Conservation (phyloP, 2,888 invertebrate genomes). For the Scaptomyza cyrtandrae region DNA sequence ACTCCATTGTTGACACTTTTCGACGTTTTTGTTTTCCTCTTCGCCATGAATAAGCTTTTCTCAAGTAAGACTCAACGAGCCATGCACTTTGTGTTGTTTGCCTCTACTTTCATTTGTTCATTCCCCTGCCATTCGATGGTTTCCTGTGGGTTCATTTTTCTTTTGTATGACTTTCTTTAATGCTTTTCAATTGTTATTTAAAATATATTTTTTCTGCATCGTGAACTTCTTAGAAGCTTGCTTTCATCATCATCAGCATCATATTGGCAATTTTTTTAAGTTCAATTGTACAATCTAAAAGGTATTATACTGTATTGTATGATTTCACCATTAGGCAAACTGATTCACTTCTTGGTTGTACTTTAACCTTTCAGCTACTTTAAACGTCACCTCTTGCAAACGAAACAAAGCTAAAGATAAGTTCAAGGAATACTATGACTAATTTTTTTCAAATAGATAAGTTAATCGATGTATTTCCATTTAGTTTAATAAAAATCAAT, state of each 20-base stretch:
- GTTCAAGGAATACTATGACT: background rate
- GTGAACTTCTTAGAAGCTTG: slow-evolving; percentile 5
- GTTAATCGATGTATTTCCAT: no score
- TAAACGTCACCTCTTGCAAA: background rate
- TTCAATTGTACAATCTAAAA: background rate
- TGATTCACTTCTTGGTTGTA: background rate
- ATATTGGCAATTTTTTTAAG: no score
- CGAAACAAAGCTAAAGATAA: background rate
- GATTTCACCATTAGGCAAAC: background rate
- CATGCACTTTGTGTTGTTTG: slow-evolving; percentile 15
- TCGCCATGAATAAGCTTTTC: slow-evolving; percentile 43
- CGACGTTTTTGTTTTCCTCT: slow-evolving; percentile 8
- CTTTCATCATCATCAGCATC: background rate
- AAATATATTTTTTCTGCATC: background rate
- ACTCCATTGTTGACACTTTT: slow-evolving; percentile 16
- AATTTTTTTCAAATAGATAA: background rate
- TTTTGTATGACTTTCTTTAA: slow-evolving; percentile 36
- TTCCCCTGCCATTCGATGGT: slow-evolving; percentile 23
- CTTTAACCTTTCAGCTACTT: background rate
- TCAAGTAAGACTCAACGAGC: slow-evolving; percentile 17
- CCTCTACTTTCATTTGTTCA: slow-evolving; percentile 5
- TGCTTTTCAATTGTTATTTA: slow-evolving; percentile 46
- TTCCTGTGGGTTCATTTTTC: background rate
- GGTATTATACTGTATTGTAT: background rate
- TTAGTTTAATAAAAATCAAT: no score